phyloP scores from a whole-genome alignment of 2,113 vertebrate species.

The Dipodomys merriami region DNA sequence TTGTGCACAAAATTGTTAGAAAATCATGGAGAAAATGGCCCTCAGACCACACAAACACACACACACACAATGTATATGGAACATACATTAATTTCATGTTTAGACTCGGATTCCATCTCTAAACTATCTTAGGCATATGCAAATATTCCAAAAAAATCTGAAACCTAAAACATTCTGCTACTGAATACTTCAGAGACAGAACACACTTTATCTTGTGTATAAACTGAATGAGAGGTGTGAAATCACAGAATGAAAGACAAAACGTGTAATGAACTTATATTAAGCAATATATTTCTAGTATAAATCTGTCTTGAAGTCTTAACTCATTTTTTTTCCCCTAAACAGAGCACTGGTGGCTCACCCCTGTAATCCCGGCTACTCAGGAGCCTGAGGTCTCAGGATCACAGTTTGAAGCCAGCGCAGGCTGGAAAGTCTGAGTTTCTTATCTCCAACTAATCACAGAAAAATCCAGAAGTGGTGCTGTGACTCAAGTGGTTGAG shows the following conservation, averaged over 20 bases:
- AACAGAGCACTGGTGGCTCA: too few species aligned
- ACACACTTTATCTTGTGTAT: not conserved
- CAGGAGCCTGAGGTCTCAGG: too few species aligned
- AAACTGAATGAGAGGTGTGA: constrained; percentile 4
- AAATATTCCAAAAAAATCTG: not conserved
- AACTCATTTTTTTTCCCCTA: not conserved
- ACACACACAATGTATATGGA: not conserved
- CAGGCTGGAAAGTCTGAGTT: too few species aligned
- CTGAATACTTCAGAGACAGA: not conserved
- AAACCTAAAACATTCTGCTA: not conserved
- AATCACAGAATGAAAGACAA: constrained; percentile 16
- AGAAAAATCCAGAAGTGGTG: too few species aligned
- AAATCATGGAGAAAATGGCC: not conserved
- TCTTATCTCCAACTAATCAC: too few species aligned
- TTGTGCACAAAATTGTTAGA: not conserved
- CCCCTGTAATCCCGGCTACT: too few species aligned
- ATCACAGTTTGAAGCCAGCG: too few species aligned
- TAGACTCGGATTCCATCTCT: not conserved
- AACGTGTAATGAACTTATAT: not conserved
- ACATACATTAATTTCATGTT: not conserved
- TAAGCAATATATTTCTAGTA: not conserved
- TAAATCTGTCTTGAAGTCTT: not conserved
- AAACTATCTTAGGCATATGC: not conserved
- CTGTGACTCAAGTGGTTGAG: too few species aligned
- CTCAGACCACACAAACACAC: not conserved